Evolutionary conservation across 2,888 invertebrate genomes (phyloP).

Genomic region (Diploptera punctata): DNA sequence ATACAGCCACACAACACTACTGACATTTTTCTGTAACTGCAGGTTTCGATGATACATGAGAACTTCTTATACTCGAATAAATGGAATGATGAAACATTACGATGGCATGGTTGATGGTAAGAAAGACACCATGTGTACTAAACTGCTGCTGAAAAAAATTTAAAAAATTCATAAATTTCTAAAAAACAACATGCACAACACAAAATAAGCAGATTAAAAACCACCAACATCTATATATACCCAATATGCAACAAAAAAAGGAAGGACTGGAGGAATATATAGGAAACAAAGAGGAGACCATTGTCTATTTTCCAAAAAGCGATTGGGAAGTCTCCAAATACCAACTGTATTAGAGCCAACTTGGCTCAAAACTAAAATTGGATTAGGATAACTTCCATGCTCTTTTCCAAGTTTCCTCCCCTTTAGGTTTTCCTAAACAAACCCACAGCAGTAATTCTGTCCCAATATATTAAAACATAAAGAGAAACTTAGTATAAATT

Average conservation of each 20-base stretch:
- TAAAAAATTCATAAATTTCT: neutral
- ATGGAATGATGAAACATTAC: conserved; percentile 37
- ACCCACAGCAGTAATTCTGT: too few relatives aligned
- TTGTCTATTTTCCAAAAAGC: too few relatives aligned
- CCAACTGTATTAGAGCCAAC: too few relatives aligned
- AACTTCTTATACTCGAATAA: neutral
- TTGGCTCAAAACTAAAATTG: too few relatives aligned
- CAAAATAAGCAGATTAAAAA: neutral
- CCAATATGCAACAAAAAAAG: neutral
- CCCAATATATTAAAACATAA: conserved; percentile 16
- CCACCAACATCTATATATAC: neutral
- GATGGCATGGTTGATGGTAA: conserved; percentile 35
- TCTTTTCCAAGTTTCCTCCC: too few relatives aligned
- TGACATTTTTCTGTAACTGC: conserved; percentile 17
- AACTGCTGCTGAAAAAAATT: conserved; percentile 41
- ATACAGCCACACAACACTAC: conserved; percentile 20
- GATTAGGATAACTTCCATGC: too few relatives aligned
- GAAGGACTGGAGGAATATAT: too few relatives aligned
- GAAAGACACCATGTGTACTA: conserved; percentile 37
- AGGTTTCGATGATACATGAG: conserved; percentile 17
- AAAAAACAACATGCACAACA: too few relatives aligned
- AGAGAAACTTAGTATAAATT: conserved; percentile 37
- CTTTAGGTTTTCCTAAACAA: too few relatives aligned
- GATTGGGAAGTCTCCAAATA: too few relatives aligned
- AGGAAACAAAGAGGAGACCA: too few relatives aligned